Percentiles rank a stretch among this genome's conserved stretches.
Conservation (phyloP, 2,888 invertebrate species). For the Drosophila fungiperda region DNA sequence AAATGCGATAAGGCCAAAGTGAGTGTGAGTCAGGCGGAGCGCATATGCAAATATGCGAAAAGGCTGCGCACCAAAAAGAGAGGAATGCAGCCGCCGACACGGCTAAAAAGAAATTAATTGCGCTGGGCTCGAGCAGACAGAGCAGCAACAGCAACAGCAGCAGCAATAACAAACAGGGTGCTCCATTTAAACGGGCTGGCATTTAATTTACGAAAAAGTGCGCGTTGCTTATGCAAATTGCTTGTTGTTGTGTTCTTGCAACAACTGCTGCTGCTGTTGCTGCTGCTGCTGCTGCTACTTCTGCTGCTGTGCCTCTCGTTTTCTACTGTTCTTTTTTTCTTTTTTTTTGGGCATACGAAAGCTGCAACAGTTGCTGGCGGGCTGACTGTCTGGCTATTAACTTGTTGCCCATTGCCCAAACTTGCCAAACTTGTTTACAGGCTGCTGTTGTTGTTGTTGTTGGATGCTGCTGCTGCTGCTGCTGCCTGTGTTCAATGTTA, state of each 20-base stretch:
- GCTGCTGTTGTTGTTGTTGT: conserved; percentile 35
- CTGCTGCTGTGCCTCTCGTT: conserved; percentile 33
- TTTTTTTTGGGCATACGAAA: conserved; percentile 67
- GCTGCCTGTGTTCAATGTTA: conserved; percentile 74
- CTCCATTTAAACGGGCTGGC: conserved; percentile 74
- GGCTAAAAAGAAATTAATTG: conserved; percentile 81
- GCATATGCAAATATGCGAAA: conserved; percentile 75
- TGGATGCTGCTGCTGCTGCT: conserved; percentile 41
- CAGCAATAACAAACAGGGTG: conserved; percentile 69
- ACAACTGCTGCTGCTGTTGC: conserved; percentile 48
- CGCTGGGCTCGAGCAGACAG: conserved; percentile 72
- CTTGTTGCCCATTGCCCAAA: conserved; percentile 78
- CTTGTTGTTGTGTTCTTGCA: conserved; percentile 59
- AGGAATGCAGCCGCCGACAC: conserved; percentile 79
- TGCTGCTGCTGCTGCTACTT: conserved; percentile 25
- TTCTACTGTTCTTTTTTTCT: conserved; percentile 11
- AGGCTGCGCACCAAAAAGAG: conserved; percentile 62
- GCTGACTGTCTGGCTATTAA: conserved; percentile 63
- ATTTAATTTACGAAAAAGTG: conserved; percentile 82
- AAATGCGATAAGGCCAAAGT: conserved; percentile 77
- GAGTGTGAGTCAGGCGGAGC: conserved; percentile 76
- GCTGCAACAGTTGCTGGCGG: conserved; percentile 64
- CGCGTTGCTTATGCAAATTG: conserved; percentile 82
- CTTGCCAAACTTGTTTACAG: conserved; percentile 79
- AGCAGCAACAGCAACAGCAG: conserved; percentile 40